Percentiles rank a stretch among this genome's conserved stretches.
Conservation (phyloP, 2,888 invertebrate species). For the Plutella xylostella region DNA sequence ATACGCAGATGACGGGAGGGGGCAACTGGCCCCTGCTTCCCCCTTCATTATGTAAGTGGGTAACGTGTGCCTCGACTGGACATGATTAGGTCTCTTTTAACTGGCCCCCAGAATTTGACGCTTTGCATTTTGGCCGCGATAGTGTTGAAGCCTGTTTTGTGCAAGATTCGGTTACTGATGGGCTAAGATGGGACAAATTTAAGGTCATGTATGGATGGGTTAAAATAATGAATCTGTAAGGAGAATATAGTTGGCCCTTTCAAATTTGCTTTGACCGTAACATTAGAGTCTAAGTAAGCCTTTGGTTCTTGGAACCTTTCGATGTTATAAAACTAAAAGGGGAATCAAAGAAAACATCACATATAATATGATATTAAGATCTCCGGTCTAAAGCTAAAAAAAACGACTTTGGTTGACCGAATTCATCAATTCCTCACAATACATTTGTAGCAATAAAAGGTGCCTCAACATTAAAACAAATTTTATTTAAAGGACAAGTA, state of each 20-base stretch:
- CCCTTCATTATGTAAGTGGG: constrained; percentile 70
- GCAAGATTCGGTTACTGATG: neutral
- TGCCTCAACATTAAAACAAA: neutral
- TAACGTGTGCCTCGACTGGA: constrained; percentile 68
- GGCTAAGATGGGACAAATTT: neutral
- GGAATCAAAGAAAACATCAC: neutral
- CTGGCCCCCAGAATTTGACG: constrained; percentile 43
- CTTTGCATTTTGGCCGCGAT: neutral
- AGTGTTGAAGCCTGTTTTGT: neutral
- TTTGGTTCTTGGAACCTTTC: neutral
- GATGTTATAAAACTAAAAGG: neutral
- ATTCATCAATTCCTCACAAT: too few species aligned
- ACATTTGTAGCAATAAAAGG: neutral
- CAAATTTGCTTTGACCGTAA: neutral
- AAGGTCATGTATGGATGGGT: neutral
- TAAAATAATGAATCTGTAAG: neutral
- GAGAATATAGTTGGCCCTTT: neutral
- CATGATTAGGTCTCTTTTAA: constrained; percentile 69
- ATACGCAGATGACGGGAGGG: constrained; percentile 68
- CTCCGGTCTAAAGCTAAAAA: neutral
- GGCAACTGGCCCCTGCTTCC: constrained; percentile 28
- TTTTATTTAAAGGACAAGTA: too few species aligned
- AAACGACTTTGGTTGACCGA: too few species aligned
- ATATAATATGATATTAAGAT: neutral
- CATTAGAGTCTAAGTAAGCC: neutral